Evolutionary conservation across 2,888 invertebrate species (phyloP).

Genomic region (Melinopterus prodromus): DNA sequence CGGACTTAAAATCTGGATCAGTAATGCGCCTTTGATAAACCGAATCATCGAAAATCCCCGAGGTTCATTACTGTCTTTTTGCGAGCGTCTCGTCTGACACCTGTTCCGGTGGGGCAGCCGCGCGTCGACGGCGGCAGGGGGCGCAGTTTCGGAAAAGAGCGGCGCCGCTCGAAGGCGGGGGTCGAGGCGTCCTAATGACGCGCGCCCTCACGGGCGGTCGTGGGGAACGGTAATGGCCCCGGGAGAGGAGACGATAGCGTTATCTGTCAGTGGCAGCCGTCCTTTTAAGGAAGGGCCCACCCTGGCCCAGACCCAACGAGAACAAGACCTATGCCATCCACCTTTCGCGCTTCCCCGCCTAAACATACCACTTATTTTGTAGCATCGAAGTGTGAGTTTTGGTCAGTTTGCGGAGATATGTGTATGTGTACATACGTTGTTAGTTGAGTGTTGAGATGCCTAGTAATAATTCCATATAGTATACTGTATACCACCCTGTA

Average conservation of each 20-base stretch:
- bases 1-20: conserved; percentile 21
- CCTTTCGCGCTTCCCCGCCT: not conserved
- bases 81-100: conserved; percentile 27
- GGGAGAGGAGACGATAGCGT: conserved; percentile 55
- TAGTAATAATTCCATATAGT: no score
- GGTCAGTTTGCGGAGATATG: not conserved
- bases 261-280: conserved; percentile 58
- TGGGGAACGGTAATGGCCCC: conserved; percentile 56
- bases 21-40: conserved; percentile 32
- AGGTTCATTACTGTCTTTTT: conserved; percentile 33
- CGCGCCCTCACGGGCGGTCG: conserved; percentile 48
- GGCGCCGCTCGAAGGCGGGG: conserved; percentile 18
- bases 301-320: conserved; percentile 5
- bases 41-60: conserved; percentile 27
- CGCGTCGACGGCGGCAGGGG: conserved; percentile 26
- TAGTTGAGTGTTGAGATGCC: no score
- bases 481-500: no score
- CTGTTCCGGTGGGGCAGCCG: conserved; percentile 26
- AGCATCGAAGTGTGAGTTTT: not conserved
- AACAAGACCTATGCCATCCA: conserved; percentile 4
- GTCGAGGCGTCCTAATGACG: conserved; percentile 51
- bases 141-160: conserved; percentile 36
- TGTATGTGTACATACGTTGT: not conserved
- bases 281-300: conserved; percentile 37
- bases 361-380: not conserved